These are phyloP conservation scores for Pocillopora damicornis DNA, from an alignment of 64 coral and sea anemone genomes.

Conservation along the genomic window DNA sequence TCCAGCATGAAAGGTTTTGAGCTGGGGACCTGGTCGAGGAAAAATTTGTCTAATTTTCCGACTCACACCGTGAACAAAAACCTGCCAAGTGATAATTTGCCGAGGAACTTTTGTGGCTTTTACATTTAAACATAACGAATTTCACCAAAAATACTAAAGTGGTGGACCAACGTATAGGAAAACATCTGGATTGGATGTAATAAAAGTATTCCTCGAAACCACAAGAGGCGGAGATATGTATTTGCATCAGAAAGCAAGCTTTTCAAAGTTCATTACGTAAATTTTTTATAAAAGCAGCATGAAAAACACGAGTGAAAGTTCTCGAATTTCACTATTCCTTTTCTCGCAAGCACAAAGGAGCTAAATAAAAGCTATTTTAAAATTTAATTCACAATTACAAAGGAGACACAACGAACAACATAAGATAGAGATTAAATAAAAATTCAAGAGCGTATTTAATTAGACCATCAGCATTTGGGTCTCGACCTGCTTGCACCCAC, in stretches of 20 bases:
- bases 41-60: no score
- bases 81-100: no score
- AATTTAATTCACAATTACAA: background rate
- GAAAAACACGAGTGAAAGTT: background rate
- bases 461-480: background rate
- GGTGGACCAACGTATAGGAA: no score
- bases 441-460: background rate
- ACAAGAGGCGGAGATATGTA: background rate
- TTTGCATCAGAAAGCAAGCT: background rate
- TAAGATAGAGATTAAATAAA: background rate
- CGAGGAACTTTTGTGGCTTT: no score
- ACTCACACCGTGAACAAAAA: no score
- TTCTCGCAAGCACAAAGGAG: background rate
- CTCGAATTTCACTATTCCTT: background rate
- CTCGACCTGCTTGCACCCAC: background rate
- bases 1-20: no score
- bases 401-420: background rate
- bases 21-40: no score
- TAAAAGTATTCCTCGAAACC: background rate
- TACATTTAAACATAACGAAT: no score
- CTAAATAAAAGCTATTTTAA: background rate
- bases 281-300: background rate
- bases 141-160: no score
- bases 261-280: background rate
- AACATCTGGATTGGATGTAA: background rate